Conservation (phyloP, 2,113 vertebrate genomes). For the Eulemur macaco region DNA sequence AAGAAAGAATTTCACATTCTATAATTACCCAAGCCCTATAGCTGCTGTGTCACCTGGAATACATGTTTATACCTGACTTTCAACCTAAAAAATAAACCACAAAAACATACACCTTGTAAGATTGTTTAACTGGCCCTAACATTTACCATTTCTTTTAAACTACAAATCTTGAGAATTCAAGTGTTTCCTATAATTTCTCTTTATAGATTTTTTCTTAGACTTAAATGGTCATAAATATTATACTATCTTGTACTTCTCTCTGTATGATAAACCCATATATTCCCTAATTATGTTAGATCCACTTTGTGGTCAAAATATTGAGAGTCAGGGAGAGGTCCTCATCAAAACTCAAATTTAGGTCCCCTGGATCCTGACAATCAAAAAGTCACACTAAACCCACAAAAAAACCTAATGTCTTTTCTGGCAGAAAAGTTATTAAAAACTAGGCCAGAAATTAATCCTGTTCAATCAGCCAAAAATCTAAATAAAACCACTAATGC, state of each 20-base stretch:
- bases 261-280: not conserved
- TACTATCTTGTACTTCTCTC: not conserved
- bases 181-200: not conserved
- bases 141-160: not conserved
- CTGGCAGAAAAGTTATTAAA: slow-evolving; percentile 14
- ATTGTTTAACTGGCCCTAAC: not conserved
- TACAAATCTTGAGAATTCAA: slow-evolving; percentile 2
- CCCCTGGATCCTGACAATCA: not conserved
- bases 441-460: not conserved
- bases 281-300: not conserved
- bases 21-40: not conserved
- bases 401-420: not conserved
- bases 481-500: slow-evolving; percentile 31
- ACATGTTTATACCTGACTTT: not conserved
- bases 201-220: not conserved
- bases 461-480: not conserved
- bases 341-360: not conserved
- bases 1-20: not conserved
- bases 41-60: not conserved
- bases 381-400: not conserved
- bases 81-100: not conserved
- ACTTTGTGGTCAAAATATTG: not conserved
- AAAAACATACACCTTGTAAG: not conserved
- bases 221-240: not conserved
- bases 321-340: not conserved